phyloP scores from a whole-genome alignment of 2,113 vertebrate species.

The Apistogramma diplotaenia region DNA sequence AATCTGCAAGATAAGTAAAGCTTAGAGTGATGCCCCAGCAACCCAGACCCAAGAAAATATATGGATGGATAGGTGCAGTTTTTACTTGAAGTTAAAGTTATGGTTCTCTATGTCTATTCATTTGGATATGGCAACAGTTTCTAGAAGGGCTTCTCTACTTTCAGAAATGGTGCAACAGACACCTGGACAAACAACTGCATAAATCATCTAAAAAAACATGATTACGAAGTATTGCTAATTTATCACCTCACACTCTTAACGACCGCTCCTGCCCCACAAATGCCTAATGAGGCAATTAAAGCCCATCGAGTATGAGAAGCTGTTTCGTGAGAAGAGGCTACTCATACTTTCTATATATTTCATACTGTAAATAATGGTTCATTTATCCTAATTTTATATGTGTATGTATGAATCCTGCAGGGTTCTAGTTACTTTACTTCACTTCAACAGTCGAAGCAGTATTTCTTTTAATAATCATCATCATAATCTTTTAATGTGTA shows the following conservation, averaged over 20 bases:
- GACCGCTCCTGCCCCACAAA: background rate
- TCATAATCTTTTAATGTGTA: background rate
- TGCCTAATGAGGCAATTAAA: background rate
- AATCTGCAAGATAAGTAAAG: background rate
- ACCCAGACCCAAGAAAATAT: no score
- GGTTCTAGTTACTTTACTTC: no score
- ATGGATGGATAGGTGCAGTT: no score
- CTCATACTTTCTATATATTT: background rate
- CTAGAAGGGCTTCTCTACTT: background rate
- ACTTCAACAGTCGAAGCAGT: no score
- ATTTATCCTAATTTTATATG: no score
- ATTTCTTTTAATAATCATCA: background rate
- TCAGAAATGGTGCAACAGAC: background rate
- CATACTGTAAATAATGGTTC: no score
- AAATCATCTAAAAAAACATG: background rate
- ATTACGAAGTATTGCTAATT: background rate
- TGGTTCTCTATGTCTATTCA: no score
- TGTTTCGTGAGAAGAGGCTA: background rate
- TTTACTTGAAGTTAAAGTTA: no score
- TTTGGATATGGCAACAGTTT: background rate
- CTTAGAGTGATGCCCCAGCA: no score
- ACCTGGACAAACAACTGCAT: background rate
- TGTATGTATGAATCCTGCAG: no score
- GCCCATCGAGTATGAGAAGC: background rate
- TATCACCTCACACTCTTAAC: background rate